Conservation (phyloP, 1,140 invertebrate species). For the Philotrypesis tridentata region DNA sequence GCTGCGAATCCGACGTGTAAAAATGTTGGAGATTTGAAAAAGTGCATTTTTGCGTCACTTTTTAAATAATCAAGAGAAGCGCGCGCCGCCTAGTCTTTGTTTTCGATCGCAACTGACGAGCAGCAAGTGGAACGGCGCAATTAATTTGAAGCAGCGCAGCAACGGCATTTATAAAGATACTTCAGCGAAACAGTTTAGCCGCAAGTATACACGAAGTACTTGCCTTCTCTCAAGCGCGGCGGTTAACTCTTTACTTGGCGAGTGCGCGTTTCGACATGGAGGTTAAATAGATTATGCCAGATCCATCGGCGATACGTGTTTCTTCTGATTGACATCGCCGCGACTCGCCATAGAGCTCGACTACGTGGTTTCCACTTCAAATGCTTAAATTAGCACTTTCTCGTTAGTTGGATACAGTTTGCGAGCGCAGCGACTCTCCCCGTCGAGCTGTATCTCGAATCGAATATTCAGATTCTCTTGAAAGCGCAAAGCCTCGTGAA, state of each 20-base stretch:
- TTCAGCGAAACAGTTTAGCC: background rate
- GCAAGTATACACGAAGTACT: background rate
- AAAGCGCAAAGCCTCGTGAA: background rate
- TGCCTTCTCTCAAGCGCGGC: too few species aligned
- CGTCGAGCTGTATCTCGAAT: background rate
- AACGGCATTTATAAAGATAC: background rate
- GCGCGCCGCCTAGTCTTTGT: too few species aligned
- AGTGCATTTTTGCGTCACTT: background rate
- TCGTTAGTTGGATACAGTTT: background rate
- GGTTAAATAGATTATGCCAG: constrained; percentile 6
- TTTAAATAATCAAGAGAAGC: background rate
- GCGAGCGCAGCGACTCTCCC: background rate
- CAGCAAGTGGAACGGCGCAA: background rate
- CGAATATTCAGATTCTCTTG: background rate
- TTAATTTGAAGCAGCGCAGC: background rate
- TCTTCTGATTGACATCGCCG: constrained; percentile 2
- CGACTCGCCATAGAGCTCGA: too few species aligned
- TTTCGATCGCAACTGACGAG: background rate
- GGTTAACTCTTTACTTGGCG: background rate
- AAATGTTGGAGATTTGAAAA: too few species aligned
- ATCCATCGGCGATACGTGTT: background rate
- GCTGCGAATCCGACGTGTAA: too few species aligned
- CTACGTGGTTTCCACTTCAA: background rate
- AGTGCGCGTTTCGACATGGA: background rate
- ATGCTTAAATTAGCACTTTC: constrained; percentile 1